Base-by-base conservation (phyloP, 2,797 vertebrate genomes). In the Chiloscyllium punctatum region DNA sequence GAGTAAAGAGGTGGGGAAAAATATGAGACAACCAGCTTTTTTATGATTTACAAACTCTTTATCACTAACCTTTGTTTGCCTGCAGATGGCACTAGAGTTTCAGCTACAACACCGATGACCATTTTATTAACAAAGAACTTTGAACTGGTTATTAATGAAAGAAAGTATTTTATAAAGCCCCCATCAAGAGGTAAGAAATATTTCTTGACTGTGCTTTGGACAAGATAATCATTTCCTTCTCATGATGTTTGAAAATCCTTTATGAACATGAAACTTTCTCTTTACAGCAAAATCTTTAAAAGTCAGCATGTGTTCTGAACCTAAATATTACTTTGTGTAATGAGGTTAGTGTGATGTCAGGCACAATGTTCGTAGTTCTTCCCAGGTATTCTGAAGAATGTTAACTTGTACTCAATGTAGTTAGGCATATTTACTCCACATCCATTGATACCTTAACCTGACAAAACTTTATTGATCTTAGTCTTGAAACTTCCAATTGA, bases 101-200 rank as follows among this genome's bases (percentile, higher is more conserved):
- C 98, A 96, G 96, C 96, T 96, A 96, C 97, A 95, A 98, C 98
- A 0, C 96, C 98, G 72, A 97, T 99, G 96, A 98, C 98, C 66
- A 18, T 97, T 96, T 97, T 99, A 96, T 82, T 99, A 96, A 98
- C 97, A 96, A 98, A 98, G 96, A 98, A 98, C 96, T 99, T 99
- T 96, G 97, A 98, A 96, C 98, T 99, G 77, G 95, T 98, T 96
- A 97, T 99, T 96, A 99, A 99, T 95, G 94, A 97, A 42, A 91
- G 95, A 1, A 97, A 97, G 0, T 98, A 98, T 96, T 96, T 96
- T 0, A 97, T 99, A 62, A 96, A 95, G 84, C 95, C 98, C 72
- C 98, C 98, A 84, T 96, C 97, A 30, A 97, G 96, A 97, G 98
- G 99, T 99, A 98, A 96, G 95, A 95, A 79, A 72, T 18, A 33